These are phyloP conservation scores for Aselliscus stoliczkanus DNA, from an alignment of 2,797 vertebrate species.

Conservation along the genomic window DNA sequence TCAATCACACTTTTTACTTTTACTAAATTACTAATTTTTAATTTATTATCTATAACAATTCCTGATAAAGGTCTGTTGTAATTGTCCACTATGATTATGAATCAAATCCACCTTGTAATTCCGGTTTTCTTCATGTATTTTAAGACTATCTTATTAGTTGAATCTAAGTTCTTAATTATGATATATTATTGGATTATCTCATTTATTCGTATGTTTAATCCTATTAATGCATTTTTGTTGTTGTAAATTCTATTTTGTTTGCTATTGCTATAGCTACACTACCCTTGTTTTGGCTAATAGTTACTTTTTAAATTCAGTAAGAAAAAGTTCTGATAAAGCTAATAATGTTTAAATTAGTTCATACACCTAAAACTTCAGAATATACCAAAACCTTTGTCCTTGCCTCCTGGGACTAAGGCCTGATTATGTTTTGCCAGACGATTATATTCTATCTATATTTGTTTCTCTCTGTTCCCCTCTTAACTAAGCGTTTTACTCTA, in stretches of 20 bases:
- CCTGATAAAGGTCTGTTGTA: neutral
- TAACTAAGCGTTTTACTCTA: constrained; percentile 3
- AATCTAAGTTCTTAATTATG: neutral
- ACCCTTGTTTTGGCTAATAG: neutral
- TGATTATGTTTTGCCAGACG: neutral
- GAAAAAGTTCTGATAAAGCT: neutral
- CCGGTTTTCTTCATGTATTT: neutral
- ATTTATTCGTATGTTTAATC: neutral
- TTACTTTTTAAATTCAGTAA: neutral
- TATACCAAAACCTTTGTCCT: neutral
- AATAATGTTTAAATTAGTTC: neutral
- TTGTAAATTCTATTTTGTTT: constrained; percentile 31
- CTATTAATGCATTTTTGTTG: neutral
- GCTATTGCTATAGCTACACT: neutral
- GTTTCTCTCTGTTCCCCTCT: neutral
- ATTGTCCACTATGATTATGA: neutral
- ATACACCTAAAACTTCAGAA: neutral
- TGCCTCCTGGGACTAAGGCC: neutral
- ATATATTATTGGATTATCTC: neutral
- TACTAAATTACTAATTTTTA: neutral
- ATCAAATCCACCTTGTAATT: neutral
- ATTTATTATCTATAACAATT: neutral
- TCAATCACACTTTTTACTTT: neutral
- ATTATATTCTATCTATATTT: neutral
- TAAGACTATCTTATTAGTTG: neutral